Percentiles rank a stretch among this genome's conserved stretches.
phyloP scores from a whole-genome alignment of 2,113 vertebrate species.

The Erythrolamprus reginae region DNA sequence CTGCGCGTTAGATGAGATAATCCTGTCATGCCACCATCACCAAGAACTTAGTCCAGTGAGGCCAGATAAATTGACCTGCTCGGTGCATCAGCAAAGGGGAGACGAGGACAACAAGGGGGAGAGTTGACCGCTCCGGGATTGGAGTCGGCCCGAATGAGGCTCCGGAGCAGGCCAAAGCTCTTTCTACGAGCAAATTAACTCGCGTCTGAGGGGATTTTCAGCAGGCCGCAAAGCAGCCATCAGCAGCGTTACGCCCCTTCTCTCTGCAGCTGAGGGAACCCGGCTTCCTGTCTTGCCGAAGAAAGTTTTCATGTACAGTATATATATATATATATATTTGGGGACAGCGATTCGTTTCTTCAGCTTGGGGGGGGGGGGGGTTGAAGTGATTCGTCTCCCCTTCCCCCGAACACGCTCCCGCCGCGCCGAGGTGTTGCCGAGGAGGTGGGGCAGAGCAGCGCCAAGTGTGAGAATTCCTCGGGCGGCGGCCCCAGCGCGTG shows the following conservation, averaged over 20 bases:
- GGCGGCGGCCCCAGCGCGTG: background rate
- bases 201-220: background rate
- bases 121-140: too few species aligned
- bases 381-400: too few species aligned
- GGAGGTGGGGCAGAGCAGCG: background rate
- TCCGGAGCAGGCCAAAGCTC: background rate
- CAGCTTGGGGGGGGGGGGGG: background rate
- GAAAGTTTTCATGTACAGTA: background rate
- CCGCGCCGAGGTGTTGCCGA: background rate
- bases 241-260: background rate
- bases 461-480: background rate
- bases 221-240: conserved; percentile 20
- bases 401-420: background rate
- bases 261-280: background rate
- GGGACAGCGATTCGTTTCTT: too few species aligned
- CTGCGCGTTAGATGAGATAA: background rate
- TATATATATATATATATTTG: too few species aligned
- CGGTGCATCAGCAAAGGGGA: background rate
- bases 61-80: background rate
- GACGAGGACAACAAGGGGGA: background rate
- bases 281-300: background rate
- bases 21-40: background rate
- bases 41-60: background rate
- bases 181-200: background rate
- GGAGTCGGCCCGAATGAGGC: too few species aligned